Evolutionary conservation across 1,140 invertebrate species (phyloP).

Genomic region (Drosophila funebris): DNA sequence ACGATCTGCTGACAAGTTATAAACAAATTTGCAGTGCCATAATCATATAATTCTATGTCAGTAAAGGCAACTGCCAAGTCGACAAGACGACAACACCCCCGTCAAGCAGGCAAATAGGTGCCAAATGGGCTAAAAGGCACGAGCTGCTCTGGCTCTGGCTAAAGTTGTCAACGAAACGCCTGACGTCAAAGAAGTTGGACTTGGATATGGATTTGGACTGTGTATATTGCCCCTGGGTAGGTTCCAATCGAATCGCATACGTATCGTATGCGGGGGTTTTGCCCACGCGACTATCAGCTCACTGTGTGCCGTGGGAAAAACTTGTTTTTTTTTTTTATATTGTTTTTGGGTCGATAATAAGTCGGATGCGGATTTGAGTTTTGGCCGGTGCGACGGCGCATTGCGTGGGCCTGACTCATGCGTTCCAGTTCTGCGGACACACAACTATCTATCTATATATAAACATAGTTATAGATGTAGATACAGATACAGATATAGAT

Average conservation of each 20-base stretch:
- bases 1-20: constrained; percentile 22
- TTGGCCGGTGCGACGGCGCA: constrained; percentile 50
- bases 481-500: constrained; percentile 1
- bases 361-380: constrained; percentile 73
- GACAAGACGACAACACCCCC: neutral
- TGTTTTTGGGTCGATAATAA: constrained; percentile 25
- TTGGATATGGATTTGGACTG: constrained; percentile 18
- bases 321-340: no score
- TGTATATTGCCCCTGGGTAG: constrained; percentile 12
- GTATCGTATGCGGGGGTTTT: constrained; percentile 50
- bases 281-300: constrained; percentile 50
- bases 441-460: neutral
- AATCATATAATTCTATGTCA: constrained; percentile 3
- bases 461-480: neutral
- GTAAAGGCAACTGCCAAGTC: neutral
- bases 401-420: constrained; percentile 76
- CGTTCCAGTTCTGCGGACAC: constrained; percentile 40
- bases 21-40: constrained; percentile 38
- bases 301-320: constrained; percentile 46
- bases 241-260: constrained; percentile 32
- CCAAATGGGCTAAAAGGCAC: constrained; percentile 2
- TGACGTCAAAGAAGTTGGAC: constrained; percentile 41
- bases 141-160: neutral
- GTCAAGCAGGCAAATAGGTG: neutral
- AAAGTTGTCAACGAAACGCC: constrained; percentile 8